Evolutionary conservation across 2,797 vertebrate genomes (phyloP).

Genomic region (Cyclura pinguis): DNA sequence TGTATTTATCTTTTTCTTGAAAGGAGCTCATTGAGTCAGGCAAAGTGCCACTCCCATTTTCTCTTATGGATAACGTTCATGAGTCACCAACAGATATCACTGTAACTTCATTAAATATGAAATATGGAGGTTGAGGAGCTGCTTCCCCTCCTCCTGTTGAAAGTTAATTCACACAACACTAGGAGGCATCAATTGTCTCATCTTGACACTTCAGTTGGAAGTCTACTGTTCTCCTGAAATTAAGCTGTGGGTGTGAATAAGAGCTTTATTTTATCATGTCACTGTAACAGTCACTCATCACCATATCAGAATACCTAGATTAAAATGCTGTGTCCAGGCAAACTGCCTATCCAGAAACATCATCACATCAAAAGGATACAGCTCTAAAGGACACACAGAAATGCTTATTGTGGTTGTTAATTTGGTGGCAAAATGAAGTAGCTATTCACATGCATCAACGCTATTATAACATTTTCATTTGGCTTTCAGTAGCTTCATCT

Average conservation of each 20-base stretch:
- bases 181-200: neutral
- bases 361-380: neutral
- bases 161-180: neutral
- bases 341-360: neutral
- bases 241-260: neutral
- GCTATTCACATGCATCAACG: neutral
- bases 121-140: too few species aligned
- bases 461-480: constrained; percentile 1
- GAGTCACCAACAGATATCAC: neutral
- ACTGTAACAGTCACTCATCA: neutral
- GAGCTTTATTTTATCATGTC: neutral
- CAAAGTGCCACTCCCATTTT: neutral
- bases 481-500: neutral
- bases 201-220: neutral
- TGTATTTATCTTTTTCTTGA: neutral
- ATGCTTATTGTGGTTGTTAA: constrained; percentile 1
- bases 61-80: neutral
- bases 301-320: neutral
- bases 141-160: neutral
- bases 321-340: neutral
- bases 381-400: neutral
- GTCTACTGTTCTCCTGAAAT: neutral
- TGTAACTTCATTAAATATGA: neutral
- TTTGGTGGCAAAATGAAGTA: constrained; percentile 5
- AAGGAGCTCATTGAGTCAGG: neutral